Evolutionary conservation across 92 coral and sea anemone species (phyloP).

Genomic region (Galaxea fascicularis): DNA sequence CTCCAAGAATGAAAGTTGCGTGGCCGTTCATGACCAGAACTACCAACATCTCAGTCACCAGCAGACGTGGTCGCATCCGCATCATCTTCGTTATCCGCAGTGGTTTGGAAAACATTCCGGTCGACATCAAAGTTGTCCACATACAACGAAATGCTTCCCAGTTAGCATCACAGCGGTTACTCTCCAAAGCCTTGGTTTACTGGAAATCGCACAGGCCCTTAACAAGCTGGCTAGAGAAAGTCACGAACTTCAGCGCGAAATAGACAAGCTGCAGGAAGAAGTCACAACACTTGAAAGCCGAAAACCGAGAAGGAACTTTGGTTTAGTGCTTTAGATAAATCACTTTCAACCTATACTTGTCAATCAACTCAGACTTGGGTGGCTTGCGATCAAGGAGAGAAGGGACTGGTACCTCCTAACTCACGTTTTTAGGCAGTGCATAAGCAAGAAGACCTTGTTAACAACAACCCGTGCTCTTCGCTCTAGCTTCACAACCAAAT

Average conservation of each 20-base stretch:
- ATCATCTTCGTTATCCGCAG: not conserved
- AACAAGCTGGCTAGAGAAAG: not conserved
- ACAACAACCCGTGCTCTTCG: too few species aligned
- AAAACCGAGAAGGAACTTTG: not conserved
- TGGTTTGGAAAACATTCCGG: not conserved
- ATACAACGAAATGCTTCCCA: not conserved
- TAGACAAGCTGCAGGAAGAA: not conserved
- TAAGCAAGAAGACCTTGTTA: too few species aligned
- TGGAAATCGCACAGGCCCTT: not conserved
- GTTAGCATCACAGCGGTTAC: not conserved
- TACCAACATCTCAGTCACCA: not conserved
- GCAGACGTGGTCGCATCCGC: not conserved
- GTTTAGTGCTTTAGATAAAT: not conserved
- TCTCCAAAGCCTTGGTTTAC: not conserved
- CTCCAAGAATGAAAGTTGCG: not conserved
- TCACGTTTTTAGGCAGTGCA: too few species aligned
- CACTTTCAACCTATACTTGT: too few species aligned
- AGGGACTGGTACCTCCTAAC: too few species aligned
- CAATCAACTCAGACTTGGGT: too few species aligned
- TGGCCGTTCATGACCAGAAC: not conserved
- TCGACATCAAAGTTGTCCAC: too few species aligned
- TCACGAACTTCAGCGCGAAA: constrained; percentile 2
- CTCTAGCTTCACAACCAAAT: too few species aligned
- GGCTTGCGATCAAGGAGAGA: too few species aligned
- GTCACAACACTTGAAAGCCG: not conserved